A percentile compares a stretch with the other conserved stretches of the same genome.
phyloP scores from a whole-genome alignment of 2,888 invertebrate species.

The Melipona bicolor region DNA sequence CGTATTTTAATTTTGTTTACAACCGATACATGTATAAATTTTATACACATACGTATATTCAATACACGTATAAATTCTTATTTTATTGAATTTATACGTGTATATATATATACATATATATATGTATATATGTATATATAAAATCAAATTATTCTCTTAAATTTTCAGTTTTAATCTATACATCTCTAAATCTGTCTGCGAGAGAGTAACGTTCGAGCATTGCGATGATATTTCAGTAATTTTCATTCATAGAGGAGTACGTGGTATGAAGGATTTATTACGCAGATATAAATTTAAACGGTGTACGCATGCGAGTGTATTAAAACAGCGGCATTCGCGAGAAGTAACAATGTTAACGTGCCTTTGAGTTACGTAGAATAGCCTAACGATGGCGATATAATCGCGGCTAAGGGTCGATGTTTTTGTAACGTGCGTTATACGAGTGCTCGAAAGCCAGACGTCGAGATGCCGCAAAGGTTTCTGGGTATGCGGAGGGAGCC shows the following conservation, averaged over 20 bases:
- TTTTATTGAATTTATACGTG: background rate
- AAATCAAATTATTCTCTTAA: background rate
- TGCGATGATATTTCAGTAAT: background rate
- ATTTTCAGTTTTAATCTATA: background rate
- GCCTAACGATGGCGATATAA: slow-evolving; percentile 64
- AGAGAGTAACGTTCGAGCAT: background rate
- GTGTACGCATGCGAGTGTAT: slow-evolving; percentile 15
- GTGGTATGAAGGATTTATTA: slow-evolving; percentile 1
- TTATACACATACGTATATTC: background rate
- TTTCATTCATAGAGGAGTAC: background rate
- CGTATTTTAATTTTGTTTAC: background rate
- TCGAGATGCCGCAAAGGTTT: slow-evolving; percentile 85
- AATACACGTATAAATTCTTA: background rate
- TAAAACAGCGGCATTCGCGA: slow-evolving; percentile 19
- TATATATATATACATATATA: background rate
- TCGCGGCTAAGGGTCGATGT: slow-evolving; percentile 67
- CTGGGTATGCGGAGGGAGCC: slow-evolving; percentile 87
- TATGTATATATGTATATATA: background rate
- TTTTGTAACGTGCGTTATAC: slow-evolving; percentile 67
- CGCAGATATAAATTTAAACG: slow-evolving; percentile 26
- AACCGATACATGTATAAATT: background rate
- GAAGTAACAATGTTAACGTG: slow-evolving; percentile 60
- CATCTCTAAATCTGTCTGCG: background rate
- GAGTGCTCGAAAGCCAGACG: slow-evolving; percentile 75
- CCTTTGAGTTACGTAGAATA: slow-evolving; percentile 52